Conservation (phyloP, 2,888 invertebrate genomes). For the Melangyna quadrimaculata region DNA sequence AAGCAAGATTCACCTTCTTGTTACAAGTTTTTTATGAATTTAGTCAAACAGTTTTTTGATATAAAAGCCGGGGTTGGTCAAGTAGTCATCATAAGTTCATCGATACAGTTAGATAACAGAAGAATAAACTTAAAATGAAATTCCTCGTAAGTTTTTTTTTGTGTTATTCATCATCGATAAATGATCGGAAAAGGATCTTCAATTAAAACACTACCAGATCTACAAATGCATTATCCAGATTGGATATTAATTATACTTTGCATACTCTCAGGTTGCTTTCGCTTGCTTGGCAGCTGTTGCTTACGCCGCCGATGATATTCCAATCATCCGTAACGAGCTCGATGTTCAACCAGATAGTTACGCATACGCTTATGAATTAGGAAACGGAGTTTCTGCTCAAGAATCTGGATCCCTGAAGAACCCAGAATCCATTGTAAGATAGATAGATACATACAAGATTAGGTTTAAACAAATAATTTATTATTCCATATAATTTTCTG, state of each 20-base stretch:
- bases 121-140: constrained; percentile 57
- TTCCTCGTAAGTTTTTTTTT: constrained; percentile 57
- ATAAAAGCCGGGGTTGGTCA: constrained; percentile 51
- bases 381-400: constrained; percentile 73
- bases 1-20: constrained; percentile 51
- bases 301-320: constrained; percentile 74
- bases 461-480: not conserved
- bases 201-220: not conserved
- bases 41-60: constrained; percentile 35
- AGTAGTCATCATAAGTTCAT: constrained; percentile 57
- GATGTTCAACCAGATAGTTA: constrained; percentile 76
- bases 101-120: constrained; percentile 64
- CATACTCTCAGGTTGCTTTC: constrained; percentile 74
- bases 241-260: constrained; percentile 1
- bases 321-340: constrained; percentile 73
- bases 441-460: not conserved
- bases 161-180: not conserved
- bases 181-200: not conserved
- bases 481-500: not conserved
- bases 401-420: constrained; percentile 74
- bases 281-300: constrained; percentile 75
- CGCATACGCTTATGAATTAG: constrained; percentile 74
- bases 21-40: constrained; percentile 16
- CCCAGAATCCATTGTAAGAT: constrained; percentile 66
- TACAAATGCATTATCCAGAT: not conserved